Conservation (phyloP, 2,888 invertebrate species). For the Folsomia candida region DNA sequence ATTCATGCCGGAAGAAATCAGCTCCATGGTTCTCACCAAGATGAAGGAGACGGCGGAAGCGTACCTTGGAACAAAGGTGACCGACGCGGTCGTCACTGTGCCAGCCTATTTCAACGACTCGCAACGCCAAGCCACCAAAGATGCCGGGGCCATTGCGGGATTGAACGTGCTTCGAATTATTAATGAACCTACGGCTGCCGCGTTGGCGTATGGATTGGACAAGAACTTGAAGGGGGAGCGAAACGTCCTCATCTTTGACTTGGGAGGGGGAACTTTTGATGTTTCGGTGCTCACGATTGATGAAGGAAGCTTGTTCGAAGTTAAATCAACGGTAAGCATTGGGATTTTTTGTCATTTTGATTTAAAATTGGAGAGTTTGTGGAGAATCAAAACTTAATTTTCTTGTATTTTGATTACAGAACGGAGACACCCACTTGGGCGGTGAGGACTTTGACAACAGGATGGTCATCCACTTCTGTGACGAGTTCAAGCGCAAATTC, state of each 20-base stretch:
- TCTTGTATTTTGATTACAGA: not conserved
- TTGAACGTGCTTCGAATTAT: too few species aligned
- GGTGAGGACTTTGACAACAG: not conserved
- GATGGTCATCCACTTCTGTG: conserved; percentile 44
- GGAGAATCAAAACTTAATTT: not conserved
- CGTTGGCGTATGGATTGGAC: too few species aligned
- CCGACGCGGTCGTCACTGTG: conserved; percentile 74
- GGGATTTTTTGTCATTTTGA: too few species aligned
- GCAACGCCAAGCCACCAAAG: too few species aligned
- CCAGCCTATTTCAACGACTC: too few species aligned
- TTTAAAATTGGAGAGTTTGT: too few species aligned
- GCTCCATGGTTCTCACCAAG: conserved; percentile 71
- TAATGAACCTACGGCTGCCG: too few species aligned
- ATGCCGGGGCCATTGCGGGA: too few species aligned
- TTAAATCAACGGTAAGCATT: conserved; percentile 61
- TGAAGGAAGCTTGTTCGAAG: conserved; percentile 59
- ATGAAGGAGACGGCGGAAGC: conserved; percentile 97
- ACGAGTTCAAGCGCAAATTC: conserved; percentile 53
- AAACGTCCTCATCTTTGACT: too few species aligned
- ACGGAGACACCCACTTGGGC: not conserved
- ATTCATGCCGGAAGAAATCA: conserved; percentile 64
- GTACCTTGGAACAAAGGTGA: conserved; percentile 73
- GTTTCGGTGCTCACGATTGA: not conserved
- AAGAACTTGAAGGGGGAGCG: too few species aligned
- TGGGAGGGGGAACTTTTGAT: too few species aligned